Percentiles rank a stretch among this genome's conserved stretches.
These are phyloP conservation scores for Coreoperca whiteheadi DNA, from an alignment of 2,113 vertebrate genomes.

Conservation along the genomic window DNA sequence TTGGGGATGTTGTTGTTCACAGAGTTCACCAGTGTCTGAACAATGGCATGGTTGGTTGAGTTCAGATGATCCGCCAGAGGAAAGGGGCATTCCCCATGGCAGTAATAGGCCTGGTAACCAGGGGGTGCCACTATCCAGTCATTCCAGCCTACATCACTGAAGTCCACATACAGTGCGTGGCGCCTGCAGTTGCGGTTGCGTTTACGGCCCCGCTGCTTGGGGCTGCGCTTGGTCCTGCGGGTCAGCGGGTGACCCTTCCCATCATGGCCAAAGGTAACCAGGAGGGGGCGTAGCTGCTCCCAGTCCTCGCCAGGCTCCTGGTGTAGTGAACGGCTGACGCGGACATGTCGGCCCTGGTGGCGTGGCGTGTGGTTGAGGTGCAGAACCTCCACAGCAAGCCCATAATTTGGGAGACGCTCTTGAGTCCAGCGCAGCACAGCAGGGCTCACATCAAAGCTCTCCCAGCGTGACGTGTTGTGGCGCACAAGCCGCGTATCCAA, in stretches of 20 bases:
- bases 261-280: constrained; percentile 98
- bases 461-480: constrained; percentile 94
- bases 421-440: constrained; percentile 96
- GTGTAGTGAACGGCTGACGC: constrained; percentile 93
- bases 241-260: constrained; percentile 93
- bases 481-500: constrained; percentile 96
- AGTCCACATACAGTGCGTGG: constrained; percentile 97
- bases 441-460: constrained; percentile 97
- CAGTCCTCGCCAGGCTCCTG: constrained; percentile 90
- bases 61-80: constrained; percentile 98
- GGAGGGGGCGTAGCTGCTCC: constrained; percentile 94
- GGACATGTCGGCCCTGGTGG: constrained; percentile 92
- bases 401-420: constrained; percentile 93
- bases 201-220: constrained; percentile 91
- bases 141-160: constrained; percentile 98
- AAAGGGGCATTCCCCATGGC: constrained; percentile 98
- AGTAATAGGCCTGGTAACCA: constrained; percentile 98
- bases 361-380: constrained; percentile 88
- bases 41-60: constrained; percentile 98
- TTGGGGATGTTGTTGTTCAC: constrained; percentile 98
- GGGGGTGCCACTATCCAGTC: constrained; percentile 99
- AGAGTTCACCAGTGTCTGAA: constrained; percentile 99
- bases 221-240: constrained; percentile 91
- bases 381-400: constrained; percentile 93
- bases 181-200: constrained; percentile 95